phyloP scores from a whole-genome alignment of 2,113 vertebrate species.

The Cyprinus carpio region DNA sequence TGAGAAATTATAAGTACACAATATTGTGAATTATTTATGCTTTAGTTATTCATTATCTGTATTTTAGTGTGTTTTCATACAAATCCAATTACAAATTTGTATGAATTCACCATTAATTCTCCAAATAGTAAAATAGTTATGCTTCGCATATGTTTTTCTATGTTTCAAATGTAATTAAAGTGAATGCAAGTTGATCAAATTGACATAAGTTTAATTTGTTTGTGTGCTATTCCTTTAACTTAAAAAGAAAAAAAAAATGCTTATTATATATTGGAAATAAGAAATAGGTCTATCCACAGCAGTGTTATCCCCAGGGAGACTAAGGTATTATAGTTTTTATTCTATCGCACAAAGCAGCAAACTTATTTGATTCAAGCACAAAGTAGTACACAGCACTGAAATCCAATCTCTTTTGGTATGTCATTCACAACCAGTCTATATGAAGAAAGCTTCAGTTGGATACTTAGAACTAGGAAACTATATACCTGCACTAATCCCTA shows the following conservation, averaged over 20 bases:
- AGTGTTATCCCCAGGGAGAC: background rate
- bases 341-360: background rate
- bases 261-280: background rate
- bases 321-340: background rate
- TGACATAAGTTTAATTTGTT: background rate
- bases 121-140: background rate
- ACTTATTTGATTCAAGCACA: background rate
- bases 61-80: no score
- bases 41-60: no score
- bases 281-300: background rate
- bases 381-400: background rate
- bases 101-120: no score
- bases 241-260: background rate
- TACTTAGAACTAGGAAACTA: background rate
- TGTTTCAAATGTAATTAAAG: background rate
- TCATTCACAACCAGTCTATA: slow-evolving; percentile 8
- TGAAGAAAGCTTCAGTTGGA: slow-evolving; percentile 44
- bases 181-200: background rate
- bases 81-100: no score
- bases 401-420: background rate
- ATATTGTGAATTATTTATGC: no score
- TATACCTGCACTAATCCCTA: slow-evolving; percentile 6
- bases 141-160: no score
- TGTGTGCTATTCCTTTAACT: background rate
- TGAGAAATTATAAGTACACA: no score